Evolutionary conservation across 2,113 vertebrate species (phyloP), one percentile per base, ranked within the genome.

Genomic region (Danionella cerebrum): DNA sequence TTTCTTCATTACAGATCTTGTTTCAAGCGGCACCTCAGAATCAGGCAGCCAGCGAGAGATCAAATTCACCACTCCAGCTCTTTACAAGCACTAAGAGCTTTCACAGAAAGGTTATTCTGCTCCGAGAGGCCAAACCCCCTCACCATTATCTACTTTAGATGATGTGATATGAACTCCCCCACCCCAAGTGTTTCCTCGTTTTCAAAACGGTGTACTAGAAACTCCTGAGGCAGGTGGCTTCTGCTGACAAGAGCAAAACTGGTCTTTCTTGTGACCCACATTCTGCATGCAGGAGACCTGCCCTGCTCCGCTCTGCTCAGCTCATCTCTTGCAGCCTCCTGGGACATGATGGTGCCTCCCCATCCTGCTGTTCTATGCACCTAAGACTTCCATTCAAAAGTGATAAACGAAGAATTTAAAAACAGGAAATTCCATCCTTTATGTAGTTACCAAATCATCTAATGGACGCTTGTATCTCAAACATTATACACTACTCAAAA

Each of bases 191-290:
- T n/a, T 27, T 31, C 29, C 51, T 67, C 29, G 16, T 67, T 67
- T 44, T 33, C 50, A 35, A 33, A 19, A 18, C 27, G 29, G 12
- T 47, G 33, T 55, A 36, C 51, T 47, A 44, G 16, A 10, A 42
- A 42, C 68, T 33, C 41, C 2, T 11, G 24, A 22, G 22, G 68
- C 25, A 14, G 10, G 14, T 31, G 24, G 18, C 22, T 14, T 55
- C 62, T 59, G 47, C n/a, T n/a, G n/a, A 42, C 35, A 71, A 57
- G 42, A 51, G 48, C 27, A 52, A 71, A 71, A 58, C 59, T 55
- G 53, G 50, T 55, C n/a, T 39, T 45, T 45, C 58, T 54, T 48
- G 19, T 52, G 70, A 52, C 45, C 64, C 55, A 72, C 55, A 67
- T 72, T 45, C 35, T 14, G 33, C 47, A 36, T 25, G 19, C 35